These are phyloP conservation scores for Halictus quadricinctus DNA, from an alignment of 2,888 invertebrate genomes.

Conservation along the genomic window DNA sequence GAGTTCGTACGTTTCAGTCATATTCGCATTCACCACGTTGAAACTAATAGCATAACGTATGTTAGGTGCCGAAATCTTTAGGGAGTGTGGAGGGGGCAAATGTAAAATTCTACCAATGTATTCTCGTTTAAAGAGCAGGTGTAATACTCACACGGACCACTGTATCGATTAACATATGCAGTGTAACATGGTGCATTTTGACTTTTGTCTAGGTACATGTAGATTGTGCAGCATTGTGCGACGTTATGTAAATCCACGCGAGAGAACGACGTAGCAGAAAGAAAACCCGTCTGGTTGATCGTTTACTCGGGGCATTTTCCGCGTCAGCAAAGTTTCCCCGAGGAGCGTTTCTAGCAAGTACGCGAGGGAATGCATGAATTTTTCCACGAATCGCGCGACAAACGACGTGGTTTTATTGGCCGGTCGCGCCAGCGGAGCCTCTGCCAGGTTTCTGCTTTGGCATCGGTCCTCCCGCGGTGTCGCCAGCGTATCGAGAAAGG, in stretches of 20 bases:
- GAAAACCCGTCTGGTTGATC: background rate
- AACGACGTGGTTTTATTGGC: constrained; percentile 26
- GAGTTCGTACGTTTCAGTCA: no score
- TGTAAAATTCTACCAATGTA: no score
- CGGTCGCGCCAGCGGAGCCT: background rate
- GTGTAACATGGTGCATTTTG: background rate
- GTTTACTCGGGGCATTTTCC: background rate
- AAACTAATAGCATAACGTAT: no score
- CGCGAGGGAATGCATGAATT: constrained; percentile 4
- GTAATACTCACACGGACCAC: no score
- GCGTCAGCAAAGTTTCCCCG: constrained; percentile 7
- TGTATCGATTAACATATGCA: background rate
- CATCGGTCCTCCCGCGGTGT: constrained; percentile 10
- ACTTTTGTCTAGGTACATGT: background rate
- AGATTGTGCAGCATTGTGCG: background rate
- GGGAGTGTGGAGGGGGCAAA: no score
- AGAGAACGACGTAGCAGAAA: background rate
- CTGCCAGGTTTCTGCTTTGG: constrained; percentile 21
- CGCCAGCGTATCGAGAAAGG: background rate
- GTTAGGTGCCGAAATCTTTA: no score
- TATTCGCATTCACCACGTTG: no score
- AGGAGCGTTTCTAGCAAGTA: background rate
- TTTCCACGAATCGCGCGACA: constrained; percentile 20
- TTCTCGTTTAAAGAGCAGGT: no score
- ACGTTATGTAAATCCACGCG: background rate